These are phyloP conservation scores for Sardinella longiceps DNA, from an alignment of 2,797 vertebrate species.

Conservation along the genomic window DNA sequence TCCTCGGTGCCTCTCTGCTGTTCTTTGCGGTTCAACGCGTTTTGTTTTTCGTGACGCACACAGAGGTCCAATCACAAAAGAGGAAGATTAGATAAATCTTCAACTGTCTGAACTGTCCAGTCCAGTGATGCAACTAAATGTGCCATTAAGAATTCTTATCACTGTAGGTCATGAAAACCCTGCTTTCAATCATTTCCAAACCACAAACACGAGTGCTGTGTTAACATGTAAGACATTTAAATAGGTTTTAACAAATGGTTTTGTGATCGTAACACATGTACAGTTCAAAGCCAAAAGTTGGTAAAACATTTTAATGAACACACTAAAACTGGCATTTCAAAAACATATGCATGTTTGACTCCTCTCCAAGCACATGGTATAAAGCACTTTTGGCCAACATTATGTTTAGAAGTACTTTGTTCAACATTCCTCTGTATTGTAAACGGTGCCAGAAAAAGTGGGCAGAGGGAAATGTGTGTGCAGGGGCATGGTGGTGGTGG, in stretches of 20 bases:
- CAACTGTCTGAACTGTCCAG: not conserved
- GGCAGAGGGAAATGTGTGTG: not conserved
- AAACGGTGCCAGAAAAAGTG: not conserved
- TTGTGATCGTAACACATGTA: slow-evolving; percentile 26
- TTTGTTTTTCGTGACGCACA: slow-evolving; percentile 31
- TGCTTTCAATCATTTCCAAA: not conserved
- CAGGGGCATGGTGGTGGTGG: too few species aligned
- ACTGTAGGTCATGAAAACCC: slow-evolving; percentile 30
- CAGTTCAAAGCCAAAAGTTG: not conserved
- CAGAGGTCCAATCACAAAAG: slow-evolving; percentile 25
- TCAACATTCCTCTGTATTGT: not conserved
- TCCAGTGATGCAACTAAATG: not conserved
- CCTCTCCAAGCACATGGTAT: not conserved
- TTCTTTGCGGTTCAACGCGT: not conserved
- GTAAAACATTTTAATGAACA: slow-evolving; percentile 20
- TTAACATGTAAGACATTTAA: not conserved
- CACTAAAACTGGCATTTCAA: not conserved
- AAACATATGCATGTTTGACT: not conserved
- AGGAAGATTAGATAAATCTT: slow-evolving; percentile 29
- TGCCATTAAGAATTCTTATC: not conserved
- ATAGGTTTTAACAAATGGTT: slow-evolving; percentile 38
- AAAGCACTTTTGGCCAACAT: not conserved
- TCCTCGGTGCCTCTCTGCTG: not conserved
- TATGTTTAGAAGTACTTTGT: not conserved
- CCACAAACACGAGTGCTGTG: not conserved